Evolutionary conservation across 2,113 vertebrate species (phyloP), one percentile per base, ranked within the genome.

Genomic region (Cairina moschata): DNA sequence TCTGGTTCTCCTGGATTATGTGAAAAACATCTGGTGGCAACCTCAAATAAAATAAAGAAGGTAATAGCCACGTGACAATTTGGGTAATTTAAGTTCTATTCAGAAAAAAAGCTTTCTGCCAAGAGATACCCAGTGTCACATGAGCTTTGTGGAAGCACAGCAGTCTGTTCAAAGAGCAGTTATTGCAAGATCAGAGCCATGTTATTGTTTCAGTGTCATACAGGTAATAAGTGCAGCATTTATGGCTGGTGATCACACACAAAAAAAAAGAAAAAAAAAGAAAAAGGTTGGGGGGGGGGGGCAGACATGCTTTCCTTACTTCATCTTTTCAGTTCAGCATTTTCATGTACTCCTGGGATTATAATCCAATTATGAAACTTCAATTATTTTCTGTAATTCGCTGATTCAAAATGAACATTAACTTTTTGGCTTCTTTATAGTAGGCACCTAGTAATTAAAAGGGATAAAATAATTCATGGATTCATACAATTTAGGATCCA

Each of bases 321-420:
- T 95, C 42, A 83, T 50, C 23, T 84, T 91, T 80, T 46, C 73
- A 76, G 46, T 81, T 91, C 79, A 94, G 28, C 48, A 81, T 91
- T 92, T 90, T 63, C 73, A 12, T 85, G 26, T 88, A 63, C 85
- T 90, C 80, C 46, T 67, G 87, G 77, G 84, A 65, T 93, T 94
- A 91, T 83, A 95, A 93, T 95, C 88, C 80, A 96, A 80, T 93
- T 96, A 95, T 80, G 55, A 88, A 90, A 87, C 86, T 91, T 92
- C 78, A 96, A 34, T 95, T 94, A 92, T 96, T 96, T 92, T 93
- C 52, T 83, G 58, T 95, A 91, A 95, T 73, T 93, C 85, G 88
- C 23, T 84, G 89, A 91, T 86, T 95, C 74, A 76, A 82, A 56
- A 78, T 78, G 60, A 95, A 66, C 54, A 79, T 86, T 90, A 91